A percentile compares a stretch with the other conserved stretches of the same genome.
phyloP scores from a whole-genome alignment of 2,113 vertebrate genomes.

The Chinchilla lanigera region DNA sequence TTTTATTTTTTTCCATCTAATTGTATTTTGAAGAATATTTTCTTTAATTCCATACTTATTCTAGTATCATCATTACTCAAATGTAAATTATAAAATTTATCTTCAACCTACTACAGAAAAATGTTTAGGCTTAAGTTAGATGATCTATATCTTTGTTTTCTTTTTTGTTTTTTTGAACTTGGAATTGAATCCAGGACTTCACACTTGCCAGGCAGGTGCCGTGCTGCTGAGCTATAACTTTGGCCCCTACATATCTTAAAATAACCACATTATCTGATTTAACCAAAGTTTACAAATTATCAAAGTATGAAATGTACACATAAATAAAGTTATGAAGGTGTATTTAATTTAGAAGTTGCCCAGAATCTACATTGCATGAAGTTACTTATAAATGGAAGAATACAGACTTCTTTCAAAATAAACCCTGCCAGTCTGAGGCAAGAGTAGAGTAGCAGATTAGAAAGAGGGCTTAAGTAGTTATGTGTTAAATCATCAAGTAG shows the following conservation, averaged over 20 bases:
- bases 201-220: no score
- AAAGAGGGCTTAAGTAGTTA: not conserved
- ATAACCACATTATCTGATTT: not conserved
- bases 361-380: not conserved
- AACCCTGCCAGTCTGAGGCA: not conserved
- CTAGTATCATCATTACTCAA: not conserved
- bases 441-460: not conserved
- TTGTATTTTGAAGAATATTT: conserved; percentile 13
- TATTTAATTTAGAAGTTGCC: not conserved
- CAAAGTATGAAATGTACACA: not conserved
- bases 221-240: no score
- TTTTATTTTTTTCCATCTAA: not conserved
- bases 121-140: not conserved
- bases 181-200: no score
- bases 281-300: conserved; percentile 27
- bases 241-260: not conserved
- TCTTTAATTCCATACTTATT: not conserved
- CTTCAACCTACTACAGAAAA: not conserved
- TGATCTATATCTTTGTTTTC: not conserved
- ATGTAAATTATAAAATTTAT: not conserved
- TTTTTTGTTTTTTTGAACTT: not conserved
- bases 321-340: not conserved
- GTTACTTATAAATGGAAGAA: conserved; percentile 19
- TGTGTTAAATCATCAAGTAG: not conserved
- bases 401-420: conserved; percentile 22